These are phyloP conservation scores for Steatornis caripensis DNA, from an alignment of 2,113 vertebrate species.

Conservation along the genomic window DNA sequence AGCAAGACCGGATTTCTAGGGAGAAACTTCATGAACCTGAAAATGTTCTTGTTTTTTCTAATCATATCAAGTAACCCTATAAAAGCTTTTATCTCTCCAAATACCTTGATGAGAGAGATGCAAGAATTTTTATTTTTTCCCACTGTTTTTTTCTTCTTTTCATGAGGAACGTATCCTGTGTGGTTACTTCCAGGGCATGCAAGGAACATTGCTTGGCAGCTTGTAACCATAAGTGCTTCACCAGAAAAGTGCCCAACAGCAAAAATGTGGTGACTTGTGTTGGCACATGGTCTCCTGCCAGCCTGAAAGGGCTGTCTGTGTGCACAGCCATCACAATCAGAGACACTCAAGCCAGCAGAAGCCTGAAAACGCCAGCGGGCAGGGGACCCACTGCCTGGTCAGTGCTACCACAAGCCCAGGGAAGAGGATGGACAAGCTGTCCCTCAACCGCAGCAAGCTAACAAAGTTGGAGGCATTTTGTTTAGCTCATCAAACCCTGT, in stretches of 20 bases:
- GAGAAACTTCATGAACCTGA: not conserved
- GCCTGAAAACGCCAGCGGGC: not conserved
- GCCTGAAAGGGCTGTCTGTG: not conserved
- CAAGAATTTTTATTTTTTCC: not conserved
- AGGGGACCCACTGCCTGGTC: not conserved
- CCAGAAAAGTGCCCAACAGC: not conserved
- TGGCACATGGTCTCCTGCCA: not conserved
- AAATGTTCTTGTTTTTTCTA: not conserved
- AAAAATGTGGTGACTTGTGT: not conserved
- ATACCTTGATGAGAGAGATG: not conserved
- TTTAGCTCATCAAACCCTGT: not conserved
- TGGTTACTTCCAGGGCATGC: too few species aligned
- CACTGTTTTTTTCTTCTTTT: not conserved
- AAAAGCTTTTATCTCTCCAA: not conserved
- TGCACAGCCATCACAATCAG: not conserved
- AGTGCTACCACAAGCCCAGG: not conserved
- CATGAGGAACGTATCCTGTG: not conserved
- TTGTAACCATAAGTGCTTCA: not conserved
- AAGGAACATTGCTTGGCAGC: fast-evolving
- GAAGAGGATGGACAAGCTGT: not conserved
- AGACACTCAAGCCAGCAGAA: not conserved
- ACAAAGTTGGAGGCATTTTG: not conserved
- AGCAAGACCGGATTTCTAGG: not conserved
- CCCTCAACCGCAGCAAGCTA: not conserved
- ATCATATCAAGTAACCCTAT: not conserved